phyloP scores from a whole-genome alignment of 2,797 vertebrate species.

The Molothrus ater region DNA sequence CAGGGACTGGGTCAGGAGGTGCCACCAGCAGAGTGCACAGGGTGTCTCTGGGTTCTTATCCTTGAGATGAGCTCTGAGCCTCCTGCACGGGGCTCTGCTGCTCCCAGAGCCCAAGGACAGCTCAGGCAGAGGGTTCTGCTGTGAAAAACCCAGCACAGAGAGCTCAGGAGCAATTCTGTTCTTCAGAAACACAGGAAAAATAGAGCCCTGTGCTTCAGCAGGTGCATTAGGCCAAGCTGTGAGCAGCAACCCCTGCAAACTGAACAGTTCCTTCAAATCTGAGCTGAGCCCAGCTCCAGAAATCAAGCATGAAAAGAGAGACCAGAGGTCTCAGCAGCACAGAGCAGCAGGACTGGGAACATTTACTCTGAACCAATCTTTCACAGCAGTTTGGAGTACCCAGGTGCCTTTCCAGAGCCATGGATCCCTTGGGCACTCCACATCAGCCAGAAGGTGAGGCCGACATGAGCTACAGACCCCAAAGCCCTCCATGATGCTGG shows the following conservation, averaged over 20 bases:
- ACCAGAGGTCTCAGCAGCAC: background rate
- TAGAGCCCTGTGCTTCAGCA: background rate
- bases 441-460: background rate
- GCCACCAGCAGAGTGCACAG: background rate
- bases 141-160: background rate
- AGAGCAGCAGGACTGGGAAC: background rate
- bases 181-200: background rate
- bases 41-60: background rate
- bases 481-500: rapidly evolving
- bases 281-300: background rate
- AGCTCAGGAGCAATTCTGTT: background rate
- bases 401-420: background rate
- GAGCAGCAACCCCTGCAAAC: background rate
- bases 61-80: background rate
- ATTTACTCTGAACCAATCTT: background rate
- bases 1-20: background rate
- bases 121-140: background rate
- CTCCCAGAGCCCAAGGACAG: background rate
- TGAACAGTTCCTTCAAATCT: background rate
- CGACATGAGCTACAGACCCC: background rate
- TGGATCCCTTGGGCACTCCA: background rate
- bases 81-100: background rate
- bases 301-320: background rate
- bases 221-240: background rate
- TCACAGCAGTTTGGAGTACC: background rate